Percentiles rank a stretch among this genome's conserved stretches.
Conservation (phyloP, 2,888 invertebrate genomes). For the Lasioglossum calceatum region DNA sequence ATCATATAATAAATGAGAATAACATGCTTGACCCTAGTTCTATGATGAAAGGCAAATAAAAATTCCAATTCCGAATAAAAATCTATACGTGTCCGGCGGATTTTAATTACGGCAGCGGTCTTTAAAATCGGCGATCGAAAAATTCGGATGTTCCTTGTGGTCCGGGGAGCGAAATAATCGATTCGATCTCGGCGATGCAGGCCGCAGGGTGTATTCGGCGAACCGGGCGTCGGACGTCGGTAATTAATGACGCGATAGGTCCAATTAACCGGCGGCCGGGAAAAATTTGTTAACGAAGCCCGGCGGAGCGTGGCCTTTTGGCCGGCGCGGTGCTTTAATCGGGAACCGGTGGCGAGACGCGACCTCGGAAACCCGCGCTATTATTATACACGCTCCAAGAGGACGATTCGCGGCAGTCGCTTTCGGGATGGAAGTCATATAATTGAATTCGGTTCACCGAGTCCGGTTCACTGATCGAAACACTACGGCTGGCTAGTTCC, state of each 20-base stretch:
- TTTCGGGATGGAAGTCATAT: slow-evolving; percentile 72
- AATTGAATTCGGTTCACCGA: slow-evolving; percentile 78
- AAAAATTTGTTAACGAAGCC: slow-evolving; percentile 67
- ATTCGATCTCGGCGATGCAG: background rate
- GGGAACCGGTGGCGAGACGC: slow-evolving; percentile 59
- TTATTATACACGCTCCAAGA: slow-evolving; percentile 63
- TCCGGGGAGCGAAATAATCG: background rate
- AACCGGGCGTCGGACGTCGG: slow-evolving; percentile 27
- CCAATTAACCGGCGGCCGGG: slow-evolving; percentile 60
- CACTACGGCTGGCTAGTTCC: slow-evolving; percentile 73
- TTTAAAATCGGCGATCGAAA: background rate
- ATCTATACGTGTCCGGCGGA: too few species aligned
- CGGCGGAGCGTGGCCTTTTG: slow-evolving; percentile 45
- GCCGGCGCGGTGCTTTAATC: slow-evolving; percentile 61
- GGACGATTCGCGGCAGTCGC: slow-evolving; percentile 65
- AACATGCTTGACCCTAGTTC: background rate
- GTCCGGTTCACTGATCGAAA: slow-evolving; percentile 72
- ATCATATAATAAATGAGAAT: background rate
- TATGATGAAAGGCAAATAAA: too few species aligned
- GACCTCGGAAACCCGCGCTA: slow-evolving; percentile 20
- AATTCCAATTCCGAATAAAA: too few species aligned
- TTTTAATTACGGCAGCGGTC: background rate
- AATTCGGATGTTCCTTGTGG: background rate
- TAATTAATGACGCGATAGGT: slow-evolving; percentile 61
- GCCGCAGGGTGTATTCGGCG: background rate